These are phyloP conservation scores for Erinaceus europaeus DNA, from an alignment of 2,113 vertebrate genomes.

Conservation along the genomic window DNA sequence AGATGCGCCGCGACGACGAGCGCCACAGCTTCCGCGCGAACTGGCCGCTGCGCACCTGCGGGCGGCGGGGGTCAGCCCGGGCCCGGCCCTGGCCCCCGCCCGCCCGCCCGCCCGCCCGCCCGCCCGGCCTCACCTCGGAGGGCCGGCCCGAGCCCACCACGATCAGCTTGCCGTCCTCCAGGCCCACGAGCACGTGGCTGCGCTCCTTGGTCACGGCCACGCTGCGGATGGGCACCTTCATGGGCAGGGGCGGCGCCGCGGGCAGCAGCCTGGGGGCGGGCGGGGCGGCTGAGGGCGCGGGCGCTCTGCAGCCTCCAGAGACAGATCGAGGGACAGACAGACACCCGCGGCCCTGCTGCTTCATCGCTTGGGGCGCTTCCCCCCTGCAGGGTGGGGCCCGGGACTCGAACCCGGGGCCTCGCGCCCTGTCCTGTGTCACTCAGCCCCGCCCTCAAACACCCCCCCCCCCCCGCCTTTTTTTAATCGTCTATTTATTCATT, in stretches of 20 bases:
- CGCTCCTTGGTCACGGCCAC: conserved; percentile 95
- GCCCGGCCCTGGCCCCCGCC: neutral
- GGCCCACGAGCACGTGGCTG: conserved; percentile 95
- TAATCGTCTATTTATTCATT: no score
- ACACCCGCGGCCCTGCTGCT: no score
- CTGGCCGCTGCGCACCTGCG: conserved; percentile 90
- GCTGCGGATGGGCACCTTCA: conserved; percentile 92
- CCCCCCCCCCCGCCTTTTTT: no score
- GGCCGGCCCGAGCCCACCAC: conserved; percentile 96
- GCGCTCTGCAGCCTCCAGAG: neutral
- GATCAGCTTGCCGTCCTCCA: conserved; percentile 96
- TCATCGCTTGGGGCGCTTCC: no score
- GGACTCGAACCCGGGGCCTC: no score
- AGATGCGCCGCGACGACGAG: conserved; percentile 88
- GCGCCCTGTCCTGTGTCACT: no score
- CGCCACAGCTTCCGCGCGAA: conserved; percentile 92
- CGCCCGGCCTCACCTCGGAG: conserved; percentile 85
- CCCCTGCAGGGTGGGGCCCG: no score
- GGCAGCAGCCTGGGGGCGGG: conserved; percentile 81
- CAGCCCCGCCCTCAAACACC: no score
- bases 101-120: fast-evolving
- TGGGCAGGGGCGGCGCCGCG: conserved; percentile 83
- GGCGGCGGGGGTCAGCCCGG: neutral
- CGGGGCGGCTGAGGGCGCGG: neutral
- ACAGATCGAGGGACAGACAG: no score